phyloP scores from a whole-genome alignment of 2,113 vertebrate genomes.

The Poecile atricapillus region DNA sequence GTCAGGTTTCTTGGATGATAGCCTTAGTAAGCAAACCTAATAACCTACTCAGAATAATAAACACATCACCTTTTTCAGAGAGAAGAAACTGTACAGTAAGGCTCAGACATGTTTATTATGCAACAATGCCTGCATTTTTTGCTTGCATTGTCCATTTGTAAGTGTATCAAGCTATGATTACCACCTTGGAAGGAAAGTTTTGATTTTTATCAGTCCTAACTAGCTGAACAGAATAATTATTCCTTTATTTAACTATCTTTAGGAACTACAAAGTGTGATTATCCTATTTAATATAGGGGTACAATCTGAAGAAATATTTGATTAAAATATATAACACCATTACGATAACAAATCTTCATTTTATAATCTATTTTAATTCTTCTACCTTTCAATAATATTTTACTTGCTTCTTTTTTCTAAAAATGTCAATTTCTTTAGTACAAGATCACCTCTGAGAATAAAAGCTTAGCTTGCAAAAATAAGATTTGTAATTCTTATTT shows the following conservation, averaged over 20 bases:
- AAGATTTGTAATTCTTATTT: not conserved
- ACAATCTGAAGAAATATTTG: not conserved
- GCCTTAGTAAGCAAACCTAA: not conserved
- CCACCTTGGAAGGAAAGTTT: not conserved
- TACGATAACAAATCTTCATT: not conserved
- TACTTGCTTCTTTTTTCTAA: not conserved
- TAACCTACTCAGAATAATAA: not conserved
- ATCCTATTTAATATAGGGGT: not conserved
- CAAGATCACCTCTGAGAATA: not conserved
- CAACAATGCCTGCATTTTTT: not conserved
- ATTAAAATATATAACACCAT: not conserved
- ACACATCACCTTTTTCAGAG: not conserved
- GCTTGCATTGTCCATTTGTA: not conserved
- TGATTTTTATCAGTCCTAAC: not conserved
- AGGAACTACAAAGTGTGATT: not conserved
- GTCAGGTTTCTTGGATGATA: not conserved
- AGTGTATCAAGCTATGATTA: not conserved
- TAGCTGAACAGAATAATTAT: not conserved
- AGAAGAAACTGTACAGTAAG: not conserved
- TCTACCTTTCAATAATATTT: not conserved
- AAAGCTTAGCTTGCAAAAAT: not conserved
- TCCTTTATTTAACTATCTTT: not conserved
- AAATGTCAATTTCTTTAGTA: not conserved
- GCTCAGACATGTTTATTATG: not conserved
- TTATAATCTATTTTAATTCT: not conserved